Percentiles rank a stretch among this genome's conserved stretches.
phyloP scores from a whole-genome alignment of 2,888 invertebrate genomes.

The Diaprepes abbreviatus region DNA sequence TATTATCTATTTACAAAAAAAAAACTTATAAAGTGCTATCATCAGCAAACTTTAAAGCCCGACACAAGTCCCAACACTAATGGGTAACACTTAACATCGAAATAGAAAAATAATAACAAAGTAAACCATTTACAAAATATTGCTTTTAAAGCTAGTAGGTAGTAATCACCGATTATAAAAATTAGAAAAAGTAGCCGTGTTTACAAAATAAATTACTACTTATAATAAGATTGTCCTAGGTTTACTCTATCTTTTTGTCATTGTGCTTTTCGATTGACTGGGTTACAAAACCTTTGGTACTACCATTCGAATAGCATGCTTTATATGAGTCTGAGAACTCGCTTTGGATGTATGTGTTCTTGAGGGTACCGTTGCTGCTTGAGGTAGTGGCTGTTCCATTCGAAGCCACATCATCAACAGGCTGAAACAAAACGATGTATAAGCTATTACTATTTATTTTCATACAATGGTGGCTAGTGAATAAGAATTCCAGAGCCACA shows the following conservation, averaged over 20 bases:
- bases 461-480: no score
- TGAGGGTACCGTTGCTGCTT: conserved; percentile 62
- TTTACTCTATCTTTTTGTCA: conserved; percentile 57
- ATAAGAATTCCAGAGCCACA: no score
- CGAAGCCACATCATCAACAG: conserved; percentile 71
- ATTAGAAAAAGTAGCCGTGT: conserved; percentile 5
- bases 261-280: conserved; percentile 59
- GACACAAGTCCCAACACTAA: background rate
- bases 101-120: conserved; percentile 15
- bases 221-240: conserved; percentile 30
- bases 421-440: conserved; percentile 69
- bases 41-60: conserved; percentile 8
- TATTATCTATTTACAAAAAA: background rate
- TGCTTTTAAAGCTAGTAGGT: conserved; percentile 25
- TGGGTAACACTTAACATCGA: background rate
- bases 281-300: conserved; percentile 74
- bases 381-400: conserved; percentile 62
- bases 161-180: background rate
- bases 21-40: background rate
- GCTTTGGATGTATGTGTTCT: conserved; percentile 69
- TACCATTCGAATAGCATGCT: conserved; percentile 75
- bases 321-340: conserved; percentile 72
- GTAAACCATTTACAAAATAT: conserved; percentile 25
- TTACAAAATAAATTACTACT: conserved; percentile 45
- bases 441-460: conserved; percentile 16